These are phyloP conservation scores for Hemibagrus wyckioides DNA, from an alignment of 2,113 vertebrate species.

Conservation along the genomic window DNA sequence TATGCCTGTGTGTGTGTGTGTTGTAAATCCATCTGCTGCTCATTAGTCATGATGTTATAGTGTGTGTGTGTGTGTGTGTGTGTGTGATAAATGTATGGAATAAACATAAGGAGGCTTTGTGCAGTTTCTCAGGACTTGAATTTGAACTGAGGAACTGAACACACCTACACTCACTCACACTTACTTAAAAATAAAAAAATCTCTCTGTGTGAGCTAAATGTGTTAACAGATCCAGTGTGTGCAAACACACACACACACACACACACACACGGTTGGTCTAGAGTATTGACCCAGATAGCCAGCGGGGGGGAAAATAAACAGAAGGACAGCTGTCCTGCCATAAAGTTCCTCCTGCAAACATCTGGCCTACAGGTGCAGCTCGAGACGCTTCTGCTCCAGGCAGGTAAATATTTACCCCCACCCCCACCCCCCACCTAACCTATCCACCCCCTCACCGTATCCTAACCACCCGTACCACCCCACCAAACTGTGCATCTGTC, in stretches of 20 bases:
- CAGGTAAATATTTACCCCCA: conserved; percentile 52
- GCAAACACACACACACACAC: not conserved
- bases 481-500: not conserved
- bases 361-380: conserved; percentile 48
- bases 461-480: not conserved
- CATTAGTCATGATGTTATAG: not conserved
- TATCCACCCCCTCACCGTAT: not conserved
- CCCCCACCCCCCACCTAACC: too few species aligned
- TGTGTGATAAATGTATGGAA: not conserved
- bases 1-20: not conserved
- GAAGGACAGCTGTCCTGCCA: conserved; percentile 19
- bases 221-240: not conserved
- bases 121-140: not conserved
- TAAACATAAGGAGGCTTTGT: not conserved
- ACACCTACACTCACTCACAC: not conserved
- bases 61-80: not conserved
- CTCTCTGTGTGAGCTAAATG: not conserved
- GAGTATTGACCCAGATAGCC: conserved; percentile 1
- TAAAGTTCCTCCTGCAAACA: conserved; percentile 43
- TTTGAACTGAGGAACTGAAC: not conserved
- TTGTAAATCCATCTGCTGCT: not conserved
- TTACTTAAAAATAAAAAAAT: not conserved
- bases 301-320: conserved; percentile 10
- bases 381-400: conserved; percentile 16
- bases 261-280: conserved; percentile 2